These are phyloP conservation scores for Phyto melanocephala DNA, from an alignment of 2,888 invertebrate species.

Conservation along the genomic window DNA sequence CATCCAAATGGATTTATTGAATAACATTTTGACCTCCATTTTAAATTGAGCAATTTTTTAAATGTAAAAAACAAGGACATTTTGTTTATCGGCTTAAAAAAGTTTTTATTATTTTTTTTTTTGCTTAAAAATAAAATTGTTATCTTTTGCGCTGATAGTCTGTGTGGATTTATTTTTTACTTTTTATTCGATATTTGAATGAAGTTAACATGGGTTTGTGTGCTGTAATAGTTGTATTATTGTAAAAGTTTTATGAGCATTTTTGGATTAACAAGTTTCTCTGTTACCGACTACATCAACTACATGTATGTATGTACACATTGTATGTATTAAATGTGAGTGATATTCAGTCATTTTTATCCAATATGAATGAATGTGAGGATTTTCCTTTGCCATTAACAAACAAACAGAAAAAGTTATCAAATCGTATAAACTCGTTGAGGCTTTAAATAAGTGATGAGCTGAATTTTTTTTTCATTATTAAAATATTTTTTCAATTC, in stretches of 20 bases:
- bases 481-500: neutral
- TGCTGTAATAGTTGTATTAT: conserved; percentile 12
- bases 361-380: neutral
- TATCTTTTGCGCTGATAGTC: conserved; percentile 22
- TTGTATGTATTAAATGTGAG: neutral
- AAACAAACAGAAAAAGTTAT: conserved; percentile 30
- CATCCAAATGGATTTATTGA: neutral
- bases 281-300: neutral
- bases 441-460: conserved; percentile 1
- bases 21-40: conserved; percentile 23
- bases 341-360: neutral
- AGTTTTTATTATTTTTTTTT: neutral
- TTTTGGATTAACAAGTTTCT: neutral
- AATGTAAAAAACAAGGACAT: conserved; percentile 6
- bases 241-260: conserved; percentile 27
- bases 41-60: conserved; percentile 12
- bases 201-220: conserved; percentile 18
- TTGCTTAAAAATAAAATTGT: neutral
- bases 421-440: conserved; percentile 30
- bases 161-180: conserved; percentile 17
- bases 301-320: neutral
- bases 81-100: conserved; percentile 12
- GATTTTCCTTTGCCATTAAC: neutral
- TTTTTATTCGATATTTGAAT: neutral
- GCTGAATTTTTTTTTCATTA: no score